Base-by-base conservation (phyloP, 2,888 invertebrate genomes). In the Rotaria magnacalcarata region DNA sequence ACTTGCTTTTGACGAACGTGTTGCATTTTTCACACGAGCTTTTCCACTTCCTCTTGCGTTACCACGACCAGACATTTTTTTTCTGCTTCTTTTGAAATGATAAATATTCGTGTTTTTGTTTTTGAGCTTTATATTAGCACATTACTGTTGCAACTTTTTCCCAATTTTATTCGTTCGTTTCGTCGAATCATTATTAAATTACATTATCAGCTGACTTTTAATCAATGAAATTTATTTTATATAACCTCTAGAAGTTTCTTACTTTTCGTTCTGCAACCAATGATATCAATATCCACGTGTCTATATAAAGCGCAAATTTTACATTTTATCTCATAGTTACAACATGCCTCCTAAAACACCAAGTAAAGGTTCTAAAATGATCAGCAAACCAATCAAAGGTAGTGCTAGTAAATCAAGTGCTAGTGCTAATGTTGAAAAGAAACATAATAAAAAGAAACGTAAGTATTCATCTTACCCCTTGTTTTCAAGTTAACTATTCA, bases 51-150 rank as follows among this genome's bases (percentile, higher is more conserved):
- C 58, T n/a, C 8, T 8, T 84, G 91, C 91, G 89, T 91, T 91
- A 56, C 91, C 91, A 86, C 91, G 89, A 86, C 91, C 91, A 89
- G 91, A 90, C 91, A 91, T 91, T 54, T 54, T 85, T 34, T 34
- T 34, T 34, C 34, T 34, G 34, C 50, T 52, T 52, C 21, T 21
- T 21, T 60, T 2, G 21, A 21, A 19, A 54, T 54, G 54, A 21
- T 54, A 54, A 54, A 54, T 54, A 4, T 54, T 21, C 21, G 21
- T 54, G 21, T 54, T 54, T 54, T 21, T 54, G 3, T 21, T 54
- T 4, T 21, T 54, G 21, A 6, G 34, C 21, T 54, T 7, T 21
- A 54, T 54, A 21, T 54, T 21, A 21, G 21, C 54, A 8, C 21
- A 54, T 54, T 5, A 21, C 19, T 5, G 54, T 11, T 54, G 54